Evolutionary conservation across 2,888 invertebrate species (phyloP).

Genomic region (Leptinotarsa juncta): DNA sequence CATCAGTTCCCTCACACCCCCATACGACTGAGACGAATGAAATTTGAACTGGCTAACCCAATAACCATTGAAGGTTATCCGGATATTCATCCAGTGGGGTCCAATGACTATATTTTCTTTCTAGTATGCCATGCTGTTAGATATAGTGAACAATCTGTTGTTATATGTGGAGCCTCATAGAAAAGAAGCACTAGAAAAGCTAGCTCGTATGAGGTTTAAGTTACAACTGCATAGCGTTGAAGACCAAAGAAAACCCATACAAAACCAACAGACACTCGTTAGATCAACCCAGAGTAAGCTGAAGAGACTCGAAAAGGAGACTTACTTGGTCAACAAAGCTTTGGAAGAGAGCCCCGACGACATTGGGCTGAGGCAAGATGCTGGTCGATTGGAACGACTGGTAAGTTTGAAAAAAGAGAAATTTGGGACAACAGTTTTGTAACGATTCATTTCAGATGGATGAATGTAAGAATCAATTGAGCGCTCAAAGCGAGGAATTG

Average conservation of each 20-base stretch:
- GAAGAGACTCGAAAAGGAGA: constrained; percentile 88
- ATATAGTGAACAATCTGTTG: constrained; percentile 96
- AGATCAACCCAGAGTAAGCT: constrained; percentile 83
- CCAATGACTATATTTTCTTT: constrained; percentile 32
- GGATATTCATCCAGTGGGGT: no score
- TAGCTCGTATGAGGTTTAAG: constrained; percentile 95
- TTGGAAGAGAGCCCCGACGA: constrained; percentile 76
- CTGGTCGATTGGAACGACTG: constrained; percentile 78
- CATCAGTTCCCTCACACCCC: no score
- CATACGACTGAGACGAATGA: no score
- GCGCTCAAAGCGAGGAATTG: constrained; percentile 90
- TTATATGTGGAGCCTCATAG: constrained; percentile 96
- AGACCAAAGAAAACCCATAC: constrained; percentile 92
- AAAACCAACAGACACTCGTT: constrained; percentile 87
- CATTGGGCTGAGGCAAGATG: constrained; percentile 73
- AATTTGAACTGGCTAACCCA: no score
- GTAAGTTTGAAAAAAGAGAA: constrained; percentile 59
- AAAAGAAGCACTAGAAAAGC: constrained; percentile 87
- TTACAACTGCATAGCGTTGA: constrained; percentile 91
- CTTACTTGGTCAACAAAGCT: constrained; percentile 86
- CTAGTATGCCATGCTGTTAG: constrained; percentile 96
- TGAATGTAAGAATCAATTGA: constrained; percentile 90
- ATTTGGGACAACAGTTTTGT: neutral
- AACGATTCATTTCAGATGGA: constrained; percentile 71
- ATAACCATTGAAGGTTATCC: no score